Evolutionary conservation across 2,888 invertebrate species (phyloP), one percentile per base, ranked within the genome.

Genomic region (Scaptomyza tumidula): DNA sequence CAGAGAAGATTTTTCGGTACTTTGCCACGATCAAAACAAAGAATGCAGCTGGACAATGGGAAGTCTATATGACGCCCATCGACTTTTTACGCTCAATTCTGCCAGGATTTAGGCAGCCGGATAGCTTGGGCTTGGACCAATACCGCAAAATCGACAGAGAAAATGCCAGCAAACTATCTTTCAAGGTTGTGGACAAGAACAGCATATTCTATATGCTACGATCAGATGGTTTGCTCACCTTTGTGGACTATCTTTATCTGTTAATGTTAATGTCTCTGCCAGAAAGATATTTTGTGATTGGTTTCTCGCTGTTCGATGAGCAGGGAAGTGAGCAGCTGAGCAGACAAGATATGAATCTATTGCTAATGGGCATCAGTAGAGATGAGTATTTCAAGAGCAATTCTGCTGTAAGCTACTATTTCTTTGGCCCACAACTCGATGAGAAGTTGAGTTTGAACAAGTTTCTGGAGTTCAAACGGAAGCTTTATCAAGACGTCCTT

Each of bases 1-100:
- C 73, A 0, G 57, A 50, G 1, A 86, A 84, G 54, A 46, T 84
- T 0, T 86, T 86, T 13, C 53, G 59, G 0, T 84, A 84, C 46
- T 84, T 86, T 54, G 87, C 87, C 14, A 78, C 85, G 6, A 71
- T 84, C 1, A 74, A 71, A 41, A 65, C 67, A 14, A 48, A 16
- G 6, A 63, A 62, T 24, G 43, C 48, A 0, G 5, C 39, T 0
- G 78, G 63, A 1, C 55, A 55, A 1, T 69, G 58, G 58, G 68
- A 70, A 5, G 27, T 78, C 0, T 75, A 43, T 24, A 82, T 82
- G 88, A 83, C 83, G 0, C 75, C 88, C 9, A 11, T 43, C 13
- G 87, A 84, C 14, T 81, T 84, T 11, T 5, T 81, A 6, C 78
- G 84, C n/a, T 57, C 87, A 0, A 46, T 76, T 7, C 41, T 60